Evolutionary conservation across 2,113 vertebrate genomes (phyloP).

Genomic region (Urocolius indicus): DNA sequence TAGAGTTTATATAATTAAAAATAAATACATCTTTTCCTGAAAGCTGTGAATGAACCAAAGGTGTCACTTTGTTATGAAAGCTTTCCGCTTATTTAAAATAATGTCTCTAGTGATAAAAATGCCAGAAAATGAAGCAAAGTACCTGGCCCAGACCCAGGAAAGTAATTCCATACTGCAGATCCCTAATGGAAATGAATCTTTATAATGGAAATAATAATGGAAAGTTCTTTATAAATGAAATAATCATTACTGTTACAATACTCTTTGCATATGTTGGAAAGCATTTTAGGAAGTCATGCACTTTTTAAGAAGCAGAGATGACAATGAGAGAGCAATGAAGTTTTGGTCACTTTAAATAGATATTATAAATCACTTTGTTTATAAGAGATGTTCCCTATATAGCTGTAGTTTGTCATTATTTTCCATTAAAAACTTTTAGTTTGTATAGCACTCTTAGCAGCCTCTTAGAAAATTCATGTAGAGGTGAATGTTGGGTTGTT

Average conservation of each 20-base stretch:
- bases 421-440: conserved; percentile 4
- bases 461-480: neutral
- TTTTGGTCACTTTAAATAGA: conserved; percentile 25
- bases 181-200: too few species aligned
- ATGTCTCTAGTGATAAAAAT: conserved; percentile 2
- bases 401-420: conserved; percentile 40
- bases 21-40: conserved; percentile 18
- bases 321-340: conserved; percentile 10
- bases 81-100: neutral
- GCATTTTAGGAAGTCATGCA: conserved; percentile 18
- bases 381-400: conserved; percentile 1
- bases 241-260: neutral
- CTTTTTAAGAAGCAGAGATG: conserved; percentile 20
- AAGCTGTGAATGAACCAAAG: neutral
- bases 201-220: neutral
- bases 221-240: conserved; percentile 25
- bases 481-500: neutral
- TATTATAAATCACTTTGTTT: conserved; percentile 42
- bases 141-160: neutral
- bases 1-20: conserved; percentile 39
- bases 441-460: neutral
- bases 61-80: neutral
- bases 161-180: neutral
- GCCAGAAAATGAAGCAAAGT: neutral
- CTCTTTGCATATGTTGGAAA: neutral